Percentiles rank a stretch among this genome's conserved stretches.
These are phyloP conservation scores for Chlorospingus semifuscus DNA, from an alignment of 2,797 vertebrate species.

Conservation along the genomic window DNA sequence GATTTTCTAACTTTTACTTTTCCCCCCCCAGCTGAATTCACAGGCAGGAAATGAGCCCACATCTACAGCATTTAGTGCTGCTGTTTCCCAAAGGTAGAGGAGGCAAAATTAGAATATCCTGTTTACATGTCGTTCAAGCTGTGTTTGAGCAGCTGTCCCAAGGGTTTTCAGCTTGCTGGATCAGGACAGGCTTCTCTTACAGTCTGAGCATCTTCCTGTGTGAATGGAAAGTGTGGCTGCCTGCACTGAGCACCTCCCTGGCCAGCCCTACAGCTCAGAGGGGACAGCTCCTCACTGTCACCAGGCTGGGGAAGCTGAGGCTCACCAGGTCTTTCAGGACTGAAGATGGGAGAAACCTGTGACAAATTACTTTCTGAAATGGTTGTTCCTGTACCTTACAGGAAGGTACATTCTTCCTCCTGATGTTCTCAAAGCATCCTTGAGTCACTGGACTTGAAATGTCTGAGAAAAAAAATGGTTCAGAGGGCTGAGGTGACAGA, in stretches of 20 bases:
- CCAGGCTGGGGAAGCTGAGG: not conserved
- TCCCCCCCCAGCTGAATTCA: not conserved
- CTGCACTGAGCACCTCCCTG: not conserved
- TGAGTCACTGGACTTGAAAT: not conserved
- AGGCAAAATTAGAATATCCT: conserved; percentile 50
- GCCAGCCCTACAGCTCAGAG: not conserved
- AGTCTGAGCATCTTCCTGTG: not conserved
- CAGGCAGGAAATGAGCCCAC: not conserved
- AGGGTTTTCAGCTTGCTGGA: not conserved
- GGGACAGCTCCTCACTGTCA: not conserved
- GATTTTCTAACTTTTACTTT: not conserved
- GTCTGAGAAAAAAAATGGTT: not conserved
- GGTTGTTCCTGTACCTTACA: not conserved
- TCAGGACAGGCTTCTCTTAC: not conserved
- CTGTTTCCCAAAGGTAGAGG: not conserved
- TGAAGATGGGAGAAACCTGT: not conserved
- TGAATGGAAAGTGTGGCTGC: not conserved
- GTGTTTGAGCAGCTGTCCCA: conserved; percentile 7
- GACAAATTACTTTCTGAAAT: not conserved
- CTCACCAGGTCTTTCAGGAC: not conserved
- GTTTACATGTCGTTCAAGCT: not conserved
- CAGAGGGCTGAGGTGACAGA: not conserved
- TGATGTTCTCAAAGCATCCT: not conserved
- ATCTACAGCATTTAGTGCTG: not conserved
- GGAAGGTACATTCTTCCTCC: not conserved